Conservation (phyloP, 2,113 vertebrate species). For the Sigmodon hispidus region DNA sequence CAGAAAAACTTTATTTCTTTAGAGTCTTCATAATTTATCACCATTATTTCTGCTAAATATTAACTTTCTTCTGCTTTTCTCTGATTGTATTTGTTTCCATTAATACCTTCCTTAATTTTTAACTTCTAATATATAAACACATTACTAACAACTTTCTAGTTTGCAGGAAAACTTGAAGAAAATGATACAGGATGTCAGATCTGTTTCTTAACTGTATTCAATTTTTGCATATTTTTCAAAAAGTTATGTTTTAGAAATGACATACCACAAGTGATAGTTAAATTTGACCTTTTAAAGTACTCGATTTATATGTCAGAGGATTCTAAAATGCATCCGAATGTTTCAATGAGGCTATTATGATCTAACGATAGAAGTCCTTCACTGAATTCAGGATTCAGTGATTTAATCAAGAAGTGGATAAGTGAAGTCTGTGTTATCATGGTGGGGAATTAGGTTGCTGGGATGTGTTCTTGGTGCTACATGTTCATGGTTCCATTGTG, state of each 20-base stretch:
- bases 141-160: background rate
- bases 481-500: background rate
- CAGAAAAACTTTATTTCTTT: too few species aligned
- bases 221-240: constrained; percentile 18
- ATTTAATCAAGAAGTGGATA: background rate
- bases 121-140: background rate
- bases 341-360: background rate
- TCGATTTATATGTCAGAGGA: background rate
- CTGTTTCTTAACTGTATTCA: background rate
- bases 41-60: background rate
- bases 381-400: background rate
- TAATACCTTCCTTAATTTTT: background rate
- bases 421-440: background rate
- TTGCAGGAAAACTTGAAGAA: background rate
- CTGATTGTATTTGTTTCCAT: background rate
- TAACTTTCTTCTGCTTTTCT: background rate
- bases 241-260: background rate
- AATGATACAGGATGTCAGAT: background rate
- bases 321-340: background rate
- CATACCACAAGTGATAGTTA: background rate
- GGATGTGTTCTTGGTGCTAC: background rate
- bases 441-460: background rate
- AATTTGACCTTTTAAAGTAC: too few species aligned
- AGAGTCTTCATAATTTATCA: too few species aligned
- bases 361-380: background rate